A percentile compares a stretch with the other conserved stretches of the same genome.
These are phyloP conservation scores for Watsonalla cultraria DNA, from an alignment of 2,888 invertebrate species.

Conservation along the genomic window DNA sequence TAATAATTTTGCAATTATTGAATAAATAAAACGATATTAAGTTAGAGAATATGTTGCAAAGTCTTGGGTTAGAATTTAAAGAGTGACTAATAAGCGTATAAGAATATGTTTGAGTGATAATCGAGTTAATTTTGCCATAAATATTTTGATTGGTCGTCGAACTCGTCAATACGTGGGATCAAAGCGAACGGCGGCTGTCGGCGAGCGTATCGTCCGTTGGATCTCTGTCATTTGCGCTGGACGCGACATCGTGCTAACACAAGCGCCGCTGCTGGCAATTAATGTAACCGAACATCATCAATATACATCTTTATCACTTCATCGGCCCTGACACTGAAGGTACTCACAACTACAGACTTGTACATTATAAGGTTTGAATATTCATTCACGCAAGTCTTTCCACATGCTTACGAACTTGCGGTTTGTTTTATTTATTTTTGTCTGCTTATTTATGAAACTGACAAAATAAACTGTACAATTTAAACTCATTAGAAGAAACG, in stretches of 20 bases:
- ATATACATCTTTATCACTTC: constrained; percentile 76
- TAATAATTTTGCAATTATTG: too few relatives aligned
- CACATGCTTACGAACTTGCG: constrained; percentile 32
- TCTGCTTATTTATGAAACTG: constrained; percentile 26
- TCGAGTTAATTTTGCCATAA: constrained; percentile 32
- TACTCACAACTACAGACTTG: constrained; percentile 60
- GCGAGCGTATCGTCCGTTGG: constrained; percentile 55
- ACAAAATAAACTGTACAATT: constrained; percentile 22
- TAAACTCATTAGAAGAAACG: constrained; percentile 12
- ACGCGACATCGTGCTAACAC: constrained; percentile 55
- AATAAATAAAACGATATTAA: too few relatives aligned
- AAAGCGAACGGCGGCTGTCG: constrained; percentile 54
- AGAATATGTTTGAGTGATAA: not conserved
- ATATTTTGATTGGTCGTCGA: constrained; percentile 69
- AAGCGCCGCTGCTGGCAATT: constrained; percentile 74
- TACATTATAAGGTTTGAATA: constrained; percentile 61
- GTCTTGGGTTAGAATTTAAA: too few relatives aligned
- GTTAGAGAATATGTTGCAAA: too few relatives aligned
- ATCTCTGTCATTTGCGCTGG: constrained; percentile 73
- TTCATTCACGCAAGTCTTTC: constrained; percentile 66
- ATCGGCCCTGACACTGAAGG: constrained; percentile 65
- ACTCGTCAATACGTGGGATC: constrained; percentile 57
- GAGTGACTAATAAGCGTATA: too few relatives aligned
- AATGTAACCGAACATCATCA: constrained; percentile 75
- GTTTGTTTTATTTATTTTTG: constrained; percentile 21